phyloP scores from a whole-genome alignment of 2,797 vertebrate genomes.

The Zenarchopterus dispar region DNA sequence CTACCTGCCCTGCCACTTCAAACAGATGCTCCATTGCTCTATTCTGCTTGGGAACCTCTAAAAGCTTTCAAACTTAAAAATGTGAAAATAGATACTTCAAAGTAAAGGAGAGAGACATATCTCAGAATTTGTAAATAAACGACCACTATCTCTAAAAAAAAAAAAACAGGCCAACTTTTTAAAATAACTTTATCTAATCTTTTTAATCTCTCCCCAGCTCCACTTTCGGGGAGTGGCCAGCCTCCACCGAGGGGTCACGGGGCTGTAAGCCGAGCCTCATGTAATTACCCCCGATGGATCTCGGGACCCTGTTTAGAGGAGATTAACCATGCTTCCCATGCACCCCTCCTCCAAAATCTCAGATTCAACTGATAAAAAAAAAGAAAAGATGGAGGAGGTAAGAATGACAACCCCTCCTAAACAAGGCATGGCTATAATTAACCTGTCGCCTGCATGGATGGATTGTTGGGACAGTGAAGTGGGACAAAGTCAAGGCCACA shows the following conservation, averaged over 20 bases:
- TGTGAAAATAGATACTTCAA: no score
- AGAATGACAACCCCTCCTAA: conserved; percentile 61
- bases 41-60: no score
- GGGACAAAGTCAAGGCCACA: conserved; percentile 38
- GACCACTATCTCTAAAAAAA: not conserved
- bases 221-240: conserved; percentile 42
- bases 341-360: conserved; percentile 39
- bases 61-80: no score
- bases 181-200: not conserved
- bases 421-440: conserved; percentile 65
- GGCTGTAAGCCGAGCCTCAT: conserved; percentile 56
- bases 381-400: conserved; percentile 45
- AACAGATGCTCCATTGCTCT: conserved; percentile 29
- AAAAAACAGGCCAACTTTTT: not conserved
- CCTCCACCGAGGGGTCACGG: conserved; percentile 30
- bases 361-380: conserved; percentile 66
- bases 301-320: conserved; percentile 51
- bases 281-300: conserved; percentile 72
- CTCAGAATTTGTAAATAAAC: no score
- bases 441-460: conserved; percentile 50
- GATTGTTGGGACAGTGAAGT: conserved; percentile 5
- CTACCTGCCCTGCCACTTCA: conserved; percentile 37
- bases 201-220: conserved; percentile 5
- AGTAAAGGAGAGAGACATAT: no score
- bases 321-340: conserved; percentile 61